Evolutionary conservation across 2,797 vertebrate genomes (phyloP).

Genomic region (Aulostomus chinensis): DNA sequence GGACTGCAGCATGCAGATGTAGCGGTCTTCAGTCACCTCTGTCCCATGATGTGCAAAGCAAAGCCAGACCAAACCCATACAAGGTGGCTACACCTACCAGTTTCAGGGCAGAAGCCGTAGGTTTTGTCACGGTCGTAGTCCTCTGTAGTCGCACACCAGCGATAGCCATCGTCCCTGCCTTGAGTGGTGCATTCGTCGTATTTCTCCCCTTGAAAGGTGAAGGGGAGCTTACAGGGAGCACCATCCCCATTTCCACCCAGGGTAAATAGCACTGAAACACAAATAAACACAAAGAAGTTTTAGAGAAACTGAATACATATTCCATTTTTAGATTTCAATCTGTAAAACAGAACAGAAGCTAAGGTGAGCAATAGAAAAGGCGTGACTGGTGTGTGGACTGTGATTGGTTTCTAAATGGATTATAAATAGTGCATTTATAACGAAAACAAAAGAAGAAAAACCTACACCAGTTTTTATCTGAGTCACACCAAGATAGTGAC

Average conservation of each 20-base stretch:
- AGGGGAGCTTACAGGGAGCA: constrained; percentile 94
- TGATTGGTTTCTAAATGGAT: too few species aligned
- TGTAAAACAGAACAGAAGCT: not conserved
- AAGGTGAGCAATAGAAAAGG: too few species aligned
- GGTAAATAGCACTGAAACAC: constrained; percentile 97
- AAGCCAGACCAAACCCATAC: not conserved
- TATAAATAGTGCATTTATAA: too few species aligned
- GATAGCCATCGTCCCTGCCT: constrained; percentile 93
- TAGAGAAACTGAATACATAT: not conserved
- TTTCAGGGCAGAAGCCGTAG: constrained; percentile 97
- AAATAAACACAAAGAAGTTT: not conserved
- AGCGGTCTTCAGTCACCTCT: too few species aligned
- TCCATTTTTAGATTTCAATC: not conserved
- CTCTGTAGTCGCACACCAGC: constrained; percentile 96
- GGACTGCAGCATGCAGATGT: too few species aligned
- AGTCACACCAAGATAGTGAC: too few species aligned
- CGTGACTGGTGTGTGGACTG: too few species aligned
- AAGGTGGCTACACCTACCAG: constrained; percentile 76
- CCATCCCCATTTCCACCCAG: constrained; percentile 92
- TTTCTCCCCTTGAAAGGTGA: constrained; percentile 89
- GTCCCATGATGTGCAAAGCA: not conserved
- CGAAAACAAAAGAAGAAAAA: too few species aligned
- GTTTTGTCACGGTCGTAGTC: constrained; percentile 91
- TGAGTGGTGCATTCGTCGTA: constrained; percentile 91
- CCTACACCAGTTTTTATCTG: too few species aligned